Evolutionary conservation across 2,113 vertebrate species (phyloP).

Genomic region (Sylvietta virens): DNA sequence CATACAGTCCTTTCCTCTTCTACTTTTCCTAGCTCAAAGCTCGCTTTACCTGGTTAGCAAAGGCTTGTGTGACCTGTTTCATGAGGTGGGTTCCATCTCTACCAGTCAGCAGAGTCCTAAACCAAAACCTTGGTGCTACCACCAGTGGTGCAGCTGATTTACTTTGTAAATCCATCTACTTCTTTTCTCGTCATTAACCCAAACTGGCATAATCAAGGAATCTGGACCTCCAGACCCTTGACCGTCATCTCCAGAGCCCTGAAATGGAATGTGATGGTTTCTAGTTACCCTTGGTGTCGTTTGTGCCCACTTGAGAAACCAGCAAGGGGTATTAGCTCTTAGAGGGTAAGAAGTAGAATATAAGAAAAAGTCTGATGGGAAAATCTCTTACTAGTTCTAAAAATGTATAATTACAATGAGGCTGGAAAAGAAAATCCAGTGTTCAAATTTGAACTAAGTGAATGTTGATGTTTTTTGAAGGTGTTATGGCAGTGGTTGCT

Average conservation of each 20-base stretch:
- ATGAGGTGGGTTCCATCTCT: not conserved
- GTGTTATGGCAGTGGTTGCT: not conserved
- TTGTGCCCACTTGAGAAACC: not conserved
- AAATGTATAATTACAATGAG: not conserved
- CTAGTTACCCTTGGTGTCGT: not conserved
- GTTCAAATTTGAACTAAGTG: not conserved
- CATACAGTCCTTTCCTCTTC: not conserved
- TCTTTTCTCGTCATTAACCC: not conserved
- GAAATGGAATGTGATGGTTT: not conserved
- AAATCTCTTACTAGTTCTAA: not conserved
- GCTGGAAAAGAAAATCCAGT: not conserved
- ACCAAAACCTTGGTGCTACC: not conserved
- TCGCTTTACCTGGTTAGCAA: not conserved
- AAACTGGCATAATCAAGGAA: not conserved
- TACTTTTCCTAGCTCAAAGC: not conserved
- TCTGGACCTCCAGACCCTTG: not conserved
- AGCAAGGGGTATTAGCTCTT: not conserved
- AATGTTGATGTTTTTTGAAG: not conserved
- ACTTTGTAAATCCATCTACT: not conserved
- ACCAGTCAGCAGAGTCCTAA: not conserved
- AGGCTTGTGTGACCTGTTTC: not conserved
- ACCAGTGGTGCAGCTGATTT: not conserved
- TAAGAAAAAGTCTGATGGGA: not conserved
- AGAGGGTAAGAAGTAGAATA: not conserved
- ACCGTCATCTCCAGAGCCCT: not conserved